These are phyloP conservation scores for Oedothorax gibbosus DNA, from an alignment of 1,140 invertebrate genomes.

Conservation along the genomic window DNA sequence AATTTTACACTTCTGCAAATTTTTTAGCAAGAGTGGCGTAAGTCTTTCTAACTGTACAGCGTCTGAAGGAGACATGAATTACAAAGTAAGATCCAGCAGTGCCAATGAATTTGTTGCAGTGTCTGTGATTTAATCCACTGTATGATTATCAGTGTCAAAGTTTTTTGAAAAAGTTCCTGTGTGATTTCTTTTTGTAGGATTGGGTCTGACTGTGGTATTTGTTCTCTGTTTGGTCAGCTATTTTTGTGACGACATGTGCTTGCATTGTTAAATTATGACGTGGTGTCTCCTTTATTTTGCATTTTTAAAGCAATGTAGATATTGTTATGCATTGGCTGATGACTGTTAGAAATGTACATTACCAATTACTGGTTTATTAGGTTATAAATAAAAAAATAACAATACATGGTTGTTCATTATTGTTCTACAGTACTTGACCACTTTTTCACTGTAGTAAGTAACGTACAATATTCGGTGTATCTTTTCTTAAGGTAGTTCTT, in stretches of 20 bases:
- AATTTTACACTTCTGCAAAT: constrained; percentile 51
- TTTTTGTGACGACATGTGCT: constrained; percentile 59
- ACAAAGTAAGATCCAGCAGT: constrained; percentile 60
- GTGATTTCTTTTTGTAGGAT: constrained; percentile 50
- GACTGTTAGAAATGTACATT: constrained; percentile 59
- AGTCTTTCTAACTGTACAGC: constrained; percentile 51
- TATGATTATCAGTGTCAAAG: constrained; percentile 58
- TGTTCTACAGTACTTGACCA: neutral
- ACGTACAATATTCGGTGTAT: too few relatives aligned
- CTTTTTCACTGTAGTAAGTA: too few relatives aligned
- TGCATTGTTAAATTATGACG: constrained; percentile 57
- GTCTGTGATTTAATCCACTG: constrained; percentile 55
- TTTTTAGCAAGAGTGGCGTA: constrained; percentile 43
- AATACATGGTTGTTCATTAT: neutral
- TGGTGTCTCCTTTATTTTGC: constrained; percentile 49
- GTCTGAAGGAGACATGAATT: constrained; percentile 30
- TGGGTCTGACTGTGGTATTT: constrained; percentile 49
- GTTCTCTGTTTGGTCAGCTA: constrained; percentile 41
- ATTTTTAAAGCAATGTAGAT: constrained; percentile 55
- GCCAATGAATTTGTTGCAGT: constrained; percentile 58
- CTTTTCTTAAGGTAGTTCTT: too few relatives aligned
- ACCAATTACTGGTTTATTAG: constrained; percentile 57
- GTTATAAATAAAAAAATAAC: constrained; percentile 53
- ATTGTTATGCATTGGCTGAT: constrained; percentile 60
- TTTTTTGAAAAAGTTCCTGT: constrained; percentile 59